These are phyloP conservation scores for Botia almorhae DNA, from an alignment of 2,797 vertebrate species.

Conservation along the genomic window DNA sequence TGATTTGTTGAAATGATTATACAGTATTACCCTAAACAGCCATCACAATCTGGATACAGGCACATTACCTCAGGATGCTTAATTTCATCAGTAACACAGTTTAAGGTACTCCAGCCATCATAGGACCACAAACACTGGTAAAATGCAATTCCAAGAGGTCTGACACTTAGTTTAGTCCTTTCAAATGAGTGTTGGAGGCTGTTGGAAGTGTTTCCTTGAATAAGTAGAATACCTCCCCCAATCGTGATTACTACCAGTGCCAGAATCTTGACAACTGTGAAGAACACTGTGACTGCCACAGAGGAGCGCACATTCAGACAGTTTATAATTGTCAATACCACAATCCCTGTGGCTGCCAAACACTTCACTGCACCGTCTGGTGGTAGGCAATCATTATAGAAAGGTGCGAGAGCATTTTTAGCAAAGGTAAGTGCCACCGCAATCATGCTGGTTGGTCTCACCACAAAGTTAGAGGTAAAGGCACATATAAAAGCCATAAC, in stretches of 20 bases:
- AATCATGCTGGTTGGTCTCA: conserved; percentile 80
- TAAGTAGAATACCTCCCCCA: conserved; percentile 78
- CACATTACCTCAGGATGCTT: conserved; percentile 82
- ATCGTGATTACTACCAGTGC: conserved; percentile 78
- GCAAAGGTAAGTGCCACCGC: conserved; percentile 84
- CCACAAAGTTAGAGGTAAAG: conserved; percentile 83
- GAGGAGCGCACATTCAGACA: conserved; percentile 82
- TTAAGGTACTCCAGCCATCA: conserved; percentile 90
- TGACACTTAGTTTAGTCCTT: conserved; percentile 74
- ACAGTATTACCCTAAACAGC: too few relatives aligned
- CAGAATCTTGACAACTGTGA: conserved; percentile 81
- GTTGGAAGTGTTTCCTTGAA: conserved; percentile 72
- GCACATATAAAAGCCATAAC: conserved; percentile 82
- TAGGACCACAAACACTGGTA: conserved; percentile 92
- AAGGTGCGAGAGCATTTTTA: conserved; percentile 78
- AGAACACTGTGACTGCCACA: conserved; percentile 80
- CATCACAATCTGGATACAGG: too few relatives aligned
- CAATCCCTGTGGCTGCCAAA: conserved; percentile 78
- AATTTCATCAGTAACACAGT: conserved; percentile 86
- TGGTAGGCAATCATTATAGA: conserved; percentile 81
- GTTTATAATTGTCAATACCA: conserved; percentile 80
- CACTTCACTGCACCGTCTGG: conserved; percentile 73
- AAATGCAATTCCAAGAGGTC: conserved; percentile 82
- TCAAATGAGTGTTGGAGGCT: conserved; percentile 81
- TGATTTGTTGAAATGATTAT: too few relatives aligned